Base-by-base conservation (phyloP, 2,888 invertebrate genomes). In the Eupithecia pulchellata region DNA sequence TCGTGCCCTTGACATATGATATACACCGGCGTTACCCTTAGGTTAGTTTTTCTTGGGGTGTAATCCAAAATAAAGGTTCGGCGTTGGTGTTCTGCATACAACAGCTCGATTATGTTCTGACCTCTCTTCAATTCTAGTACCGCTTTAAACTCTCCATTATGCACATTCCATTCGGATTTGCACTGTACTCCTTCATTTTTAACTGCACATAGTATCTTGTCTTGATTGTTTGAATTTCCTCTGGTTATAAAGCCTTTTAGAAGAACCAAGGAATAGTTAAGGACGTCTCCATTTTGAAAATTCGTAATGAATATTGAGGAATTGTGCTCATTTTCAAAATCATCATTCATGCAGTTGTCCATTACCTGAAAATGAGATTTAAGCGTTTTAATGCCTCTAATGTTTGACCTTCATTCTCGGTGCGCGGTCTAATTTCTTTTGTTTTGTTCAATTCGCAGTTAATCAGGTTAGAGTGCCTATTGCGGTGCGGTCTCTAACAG, bases 1-100 rank as follows among this genome's bases (percentile, higher is more conserved):
- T 97, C 96, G 85, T 97, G 97, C 74, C 96, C 97, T 79, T 96
- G 94, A 86, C 98, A 98, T 80, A 98, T 95, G 66, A 99, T 96
- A 85, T 98, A 98, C 25, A 98, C 95, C 25, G 98, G 98, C 47
- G 97, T 96, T 71, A 97, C 96, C 80, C 95, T 91, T 65, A 96
- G 90, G 82, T 95, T 93, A 6, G 95, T 95, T 75, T 92, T 91
- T 71, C 95, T 89, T 17, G 96, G 96, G 75, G 92, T 90, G 83
- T 96, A 96, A 30, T 95, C 90, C 64, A 97, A 81, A 67, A 90
- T 80, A 34, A 96, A 79, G 63, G 89, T 89, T 77, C 91, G 89
- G 62, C 81, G 81, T 78, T 91, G 88, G 73, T 92, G 90, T 58
- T 92, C 89, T 62, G 95, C 91, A 76, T 95, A 96, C 78, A 95